Base-by-base conservation (phyloP, 2,797 vertebrate species). In the Lepilemur ruficaudatus region DNA sequence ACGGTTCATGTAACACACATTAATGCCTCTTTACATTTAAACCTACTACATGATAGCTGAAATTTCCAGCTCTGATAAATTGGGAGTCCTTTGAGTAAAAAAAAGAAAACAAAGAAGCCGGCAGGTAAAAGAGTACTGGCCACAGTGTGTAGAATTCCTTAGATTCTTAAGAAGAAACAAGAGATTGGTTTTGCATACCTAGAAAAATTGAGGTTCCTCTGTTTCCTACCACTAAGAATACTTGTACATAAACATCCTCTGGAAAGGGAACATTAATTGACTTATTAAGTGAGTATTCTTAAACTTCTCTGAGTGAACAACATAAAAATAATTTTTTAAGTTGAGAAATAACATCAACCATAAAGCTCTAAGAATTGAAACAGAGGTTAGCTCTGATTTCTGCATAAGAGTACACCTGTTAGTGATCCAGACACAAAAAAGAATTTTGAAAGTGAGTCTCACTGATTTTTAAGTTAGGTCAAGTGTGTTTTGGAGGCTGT, bases 331-430 rank as follows among this genome's bases (percentile, higher is more conserved):
- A 59, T 59, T 59, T 59, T 70, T 9, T 61, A 93, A 65, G 12
- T 96, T 41, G 32, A 67, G 81, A 70, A 76, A 43, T 75, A 93
- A 63, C 75, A 70, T 82, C 52, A 59, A 28, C 23, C 63, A 48
- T 46, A 95, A 89, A 88, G 57, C 25, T 20, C n/a, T 65, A n/a
- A 92, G 23, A 94, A 80, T 80, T 46, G 88, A 91, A 96, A 85
- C 28, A 70, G 63, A 90, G 10, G 5, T 91, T 89, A 76, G 15
- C 55, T 72, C 25, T 75, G 59, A 67, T 87, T 87, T 93, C 76
- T 72, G 13, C 48, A 8, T 46, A 80, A 61, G 22, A 38, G 6
- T 80, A 41, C 18, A 63, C 18, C 28, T 84, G 70, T 69, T 87
- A 25, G 2, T 88, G n/a, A 70, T 61, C 59, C 38, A 84, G 76